Evolutionary conservation across 2,797 vertebrate genomes (phyloP), one percentile per base, ranked within the genome.

Genomic region (Thunnus albacares): DNA sequence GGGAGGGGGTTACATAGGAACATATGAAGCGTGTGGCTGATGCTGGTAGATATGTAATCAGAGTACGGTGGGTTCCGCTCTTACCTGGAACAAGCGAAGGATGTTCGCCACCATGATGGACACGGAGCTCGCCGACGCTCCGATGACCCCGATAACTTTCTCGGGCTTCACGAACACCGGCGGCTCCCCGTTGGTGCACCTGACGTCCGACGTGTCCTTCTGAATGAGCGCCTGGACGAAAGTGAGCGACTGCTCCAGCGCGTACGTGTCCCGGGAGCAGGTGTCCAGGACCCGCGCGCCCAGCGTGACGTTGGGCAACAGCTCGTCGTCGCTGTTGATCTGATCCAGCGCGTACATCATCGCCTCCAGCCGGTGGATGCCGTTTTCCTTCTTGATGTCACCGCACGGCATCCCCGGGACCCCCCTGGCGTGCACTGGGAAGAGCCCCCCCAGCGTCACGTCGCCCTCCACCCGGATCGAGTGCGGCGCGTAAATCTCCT

Each of bases 71-170:
- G 30, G 30, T 33, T 33, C 7, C 41, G 5, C 30, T 12, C 35
- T 61, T 95, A 99, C 98, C 98, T 98, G 97, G 84, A 99, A 99
- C 13, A 99, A 97, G 81, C 98, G 95, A 85, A 99, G 94, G 81
- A 99, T 99, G 94, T 99, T 99, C 78, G 98, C 98, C 91, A 99
- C 98, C 98, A 99, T 99, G 88, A 98, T 98, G 92, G 98, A 99
- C 89, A 98, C 97, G 0, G 97, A 97, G 94, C 98, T 99, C 57
- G 96, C 97, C 0, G 97, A 97, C 28, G 98, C 97, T 60, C 98
- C 98, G 38, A 99, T 95, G 75, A 99, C 98, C 52, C 98, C 98
- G 22, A 99, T 96, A 89, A 99, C 97, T 93, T 97, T 97, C 91
- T 99, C 98, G 0, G 98, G 97, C 87, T 97, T 97, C 74, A 98